Base-by-base conservation (phyloP, 2,113 vertebrate genomes). In the Chaetodon trifascialis region DNA sequence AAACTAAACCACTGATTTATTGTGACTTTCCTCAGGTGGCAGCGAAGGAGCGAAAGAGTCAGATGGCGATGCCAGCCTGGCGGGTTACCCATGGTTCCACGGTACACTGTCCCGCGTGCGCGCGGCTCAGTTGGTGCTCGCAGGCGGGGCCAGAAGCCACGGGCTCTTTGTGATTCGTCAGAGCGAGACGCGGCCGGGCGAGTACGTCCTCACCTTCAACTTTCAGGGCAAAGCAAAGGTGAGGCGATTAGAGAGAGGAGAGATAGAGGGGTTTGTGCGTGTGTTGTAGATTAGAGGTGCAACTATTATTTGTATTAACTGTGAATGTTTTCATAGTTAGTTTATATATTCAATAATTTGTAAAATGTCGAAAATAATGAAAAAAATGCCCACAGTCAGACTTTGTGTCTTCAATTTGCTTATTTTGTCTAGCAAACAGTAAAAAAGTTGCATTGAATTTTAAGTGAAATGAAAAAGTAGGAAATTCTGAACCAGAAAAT, bases 161-260 rank as follows among this genome's bases (percentile, higher is more conserved):
- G 98, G 98, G 1, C 88, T 99, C 60, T 99, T 99, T 7, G 97
- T 99, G 92, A 98, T 99, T 81, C 97, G 98, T 36, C 98, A 99
- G 91, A 99, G 98, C 0, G 98, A 99, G 92, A 99, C 98, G 0
- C 95, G 98, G 49, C 98, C 97, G 0, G 98, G 97, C 19, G 98
- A 99, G 85, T 99, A 98, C 0, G 98, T 99, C 62, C 96, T 99
- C 82, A 99, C 98, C 85, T 99, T 99, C 92, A 99, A 99, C 95
- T 99, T 99, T 95, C 97, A 99, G 94, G 98, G 98, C 51, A 99
- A 99, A 91, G 98, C 98, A 3, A 99, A 99, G 97, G 98, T 96
- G 93, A 94, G 92, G 4, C 1, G 0, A 62, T 11, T 1, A 40
- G 36, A 78, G 17, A 52, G 17, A 25, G 2, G 9, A 65, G 19